phyloP scores from a whole-genome alignment of 1,140 invertebrate genomes.

The Leptoteleia sp. region DNA sequence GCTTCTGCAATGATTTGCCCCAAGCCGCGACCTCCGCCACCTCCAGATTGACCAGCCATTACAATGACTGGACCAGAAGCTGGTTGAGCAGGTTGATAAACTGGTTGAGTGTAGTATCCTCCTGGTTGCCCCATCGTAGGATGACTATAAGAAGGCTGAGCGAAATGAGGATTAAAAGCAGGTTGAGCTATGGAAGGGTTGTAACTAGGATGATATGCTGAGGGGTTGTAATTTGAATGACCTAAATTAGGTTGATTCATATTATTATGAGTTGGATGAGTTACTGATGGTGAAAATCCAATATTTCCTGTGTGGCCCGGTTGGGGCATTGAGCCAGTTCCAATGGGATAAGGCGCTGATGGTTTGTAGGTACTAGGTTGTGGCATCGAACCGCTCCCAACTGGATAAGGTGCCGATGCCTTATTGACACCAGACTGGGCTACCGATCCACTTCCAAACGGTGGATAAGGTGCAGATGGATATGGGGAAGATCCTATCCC shows the following conservation, averaged over 20 bases:
- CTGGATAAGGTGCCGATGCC: slow-evolving; percentile 23
- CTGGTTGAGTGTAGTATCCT: slow-evolving; percentile 66
- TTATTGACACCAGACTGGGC: neutral
- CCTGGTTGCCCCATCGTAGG: slow-evolving; percentile 25
- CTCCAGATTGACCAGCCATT: slow-evolving; percentile 64
- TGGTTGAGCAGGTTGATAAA: slow-evolving; percentile 69
- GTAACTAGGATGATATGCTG: slow-evolving; percentile 21
- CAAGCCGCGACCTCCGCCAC: slow-evolving; percentile 64
- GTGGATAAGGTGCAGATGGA: slow-evolving; percentile 4
- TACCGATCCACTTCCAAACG: neutral
- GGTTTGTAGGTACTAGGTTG: slow-evolving; percentile 25
- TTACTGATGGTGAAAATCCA: slow-evolving; percentile 39
- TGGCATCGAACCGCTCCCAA: slow-evolving; percentile 6
- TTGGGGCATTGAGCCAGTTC: slow-evolving; percentile 41
- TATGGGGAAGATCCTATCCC: neutral
- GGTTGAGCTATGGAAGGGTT: slow-evolving; percentile 44
- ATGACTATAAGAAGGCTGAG: slow-evolving; percentile 8
- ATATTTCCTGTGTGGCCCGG: slow-evolving; percentile 50
- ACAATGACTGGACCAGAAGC: slow-evolving; percentile 72
- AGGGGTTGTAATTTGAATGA: slow-evolving; percentile 26
- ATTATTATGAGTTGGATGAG: no score
- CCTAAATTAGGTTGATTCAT: no score
- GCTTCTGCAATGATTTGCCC: slow-evolving; percentile 75
- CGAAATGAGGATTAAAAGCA: slow-evolving; percentile 42
- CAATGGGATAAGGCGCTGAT: slow-evolving; percentile 24